phyloP scores from a whole-genome alignment of 2,888 invertebrate genomes.

The Meteorus colon region DNA sequence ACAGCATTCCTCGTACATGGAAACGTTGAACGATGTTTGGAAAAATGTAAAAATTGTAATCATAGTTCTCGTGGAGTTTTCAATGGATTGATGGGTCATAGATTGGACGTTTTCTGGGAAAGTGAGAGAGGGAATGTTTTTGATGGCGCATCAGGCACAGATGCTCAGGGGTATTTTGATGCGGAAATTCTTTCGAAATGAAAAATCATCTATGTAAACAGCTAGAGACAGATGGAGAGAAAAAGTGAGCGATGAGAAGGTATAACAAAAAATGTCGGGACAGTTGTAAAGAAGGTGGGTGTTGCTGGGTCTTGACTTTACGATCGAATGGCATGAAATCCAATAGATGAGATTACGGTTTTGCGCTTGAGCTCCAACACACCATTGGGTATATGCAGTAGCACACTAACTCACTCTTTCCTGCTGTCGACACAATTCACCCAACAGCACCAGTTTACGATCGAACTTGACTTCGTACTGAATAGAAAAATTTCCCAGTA shows the following conservation, averaged over 20 bases:
- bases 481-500: background rate
- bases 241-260: conserved; percentile 25
- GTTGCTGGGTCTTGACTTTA: conserved; percentile 27
- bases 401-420: background rate
- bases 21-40: background rate
- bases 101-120: background rate
- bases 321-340: conserved; percentile 31
- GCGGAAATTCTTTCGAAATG: background rate
- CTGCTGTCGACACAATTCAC: conserved; percentile 41
- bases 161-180: conserved; percentile 3
- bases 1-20: background rate
- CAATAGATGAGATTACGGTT: conserved; percentile 37
- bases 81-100: background rate
- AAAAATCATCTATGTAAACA: conserved; percentile 19
- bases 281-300: conserved; percentile 26
- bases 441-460: conserved; percentile 43
- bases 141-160: background rate
- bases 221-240: no score
- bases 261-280: conserved; percentile 24
- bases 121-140: background rate
- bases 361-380: conserved; percentile 30
- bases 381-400: background rate
- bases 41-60: background rate
- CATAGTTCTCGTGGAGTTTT: conserved; percentile 5
- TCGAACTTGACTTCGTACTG: conserved; percentile 41